A percentile compares a stretch with the other conserved stretches of the same genome.
These are phyloP conservation scores for Conistra vaccinii DNA, from an alignment of 2,888 invertebrate genomes.

Conservation along the genomic window DNA sequence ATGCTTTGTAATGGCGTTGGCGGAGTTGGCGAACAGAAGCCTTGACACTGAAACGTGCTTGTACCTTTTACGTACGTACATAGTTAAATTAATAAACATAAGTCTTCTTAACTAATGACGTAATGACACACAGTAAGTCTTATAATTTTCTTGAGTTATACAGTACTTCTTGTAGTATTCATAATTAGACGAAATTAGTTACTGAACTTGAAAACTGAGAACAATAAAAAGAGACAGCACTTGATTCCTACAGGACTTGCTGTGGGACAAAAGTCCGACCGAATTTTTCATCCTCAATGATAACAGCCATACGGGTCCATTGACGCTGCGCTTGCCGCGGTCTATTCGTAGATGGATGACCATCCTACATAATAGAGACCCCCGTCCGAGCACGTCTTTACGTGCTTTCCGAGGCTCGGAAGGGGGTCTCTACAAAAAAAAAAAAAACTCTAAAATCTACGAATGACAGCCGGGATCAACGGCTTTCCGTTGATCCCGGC, in stretches of 20 bases:
- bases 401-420: too few relatives aligned
- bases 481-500: too few relatives aligned
- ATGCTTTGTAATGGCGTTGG: constrained; percentile 30
- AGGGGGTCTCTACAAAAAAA: too few relatives aligned
- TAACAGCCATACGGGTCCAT: too few relatives aligned
- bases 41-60: constrained; percentile 62
- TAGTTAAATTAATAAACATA: constrained; percentile 38
- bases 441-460: too few relatives aligned
- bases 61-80: constrained; percentile 38
- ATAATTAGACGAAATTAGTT: background rate
- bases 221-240: background rate
- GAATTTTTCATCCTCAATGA: background rate
- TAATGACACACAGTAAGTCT: constrained; percentile 8
- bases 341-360: background rate
- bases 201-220: background rate
- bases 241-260: background rate
- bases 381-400: too few relatives aligned
- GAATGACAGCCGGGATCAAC: too few relatives aligned
- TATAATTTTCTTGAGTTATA: constrained; percentile 10
- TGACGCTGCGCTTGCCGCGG: background rate
- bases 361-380: background rate
- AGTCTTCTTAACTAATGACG: constrained; percentile 45
- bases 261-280: background rate
- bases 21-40: constrained; percentile 26
- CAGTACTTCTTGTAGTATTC: background rate